Evolutionary conservation across 2,888 invertebrate species (phyloP), one percentile per base, ranked within the genome.

Genomic region (Campopleginae sp.): DNA sequence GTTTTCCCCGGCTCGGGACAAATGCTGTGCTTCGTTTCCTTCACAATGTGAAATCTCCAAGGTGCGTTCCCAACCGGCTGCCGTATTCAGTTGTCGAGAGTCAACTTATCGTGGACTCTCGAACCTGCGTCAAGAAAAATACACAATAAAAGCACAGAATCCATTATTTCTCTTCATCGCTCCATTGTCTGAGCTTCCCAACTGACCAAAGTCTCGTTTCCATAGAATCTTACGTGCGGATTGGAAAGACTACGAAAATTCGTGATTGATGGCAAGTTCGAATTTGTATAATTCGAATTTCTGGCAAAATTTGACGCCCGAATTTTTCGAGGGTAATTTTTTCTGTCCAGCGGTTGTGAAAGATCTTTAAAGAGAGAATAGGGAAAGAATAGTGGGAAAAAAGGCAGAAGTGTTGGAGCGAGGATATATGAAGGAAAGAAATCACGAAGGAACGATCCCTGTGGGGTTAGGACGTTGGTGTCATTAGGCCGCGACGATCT

Each of bases 401-500:
- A 88, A 74, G 44, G 48, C 77, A 80, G 58, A 75, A 23, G 70
- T 58, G 76, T 84, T 83, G 88, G 88, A 87, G 86, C 79, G 86
- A 83, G 72, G 81, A 77, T 51, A 68, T 68, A 81, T 65, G 85
- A 77, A 86, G 81, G 86, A 89, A 92, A 92, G 91, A 92, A 91
- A 91, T 91, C 91, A 89, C 89, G 91, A 90, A 87, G 87, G 89
- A 90, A 90, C 88, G 88, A 91, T 90, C 90, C 91, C 91, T 90
- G 88, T 91, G 91, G 92, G 91, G 90, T 90, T 89, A 88, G 75
- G 82, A 80, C 80, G 88, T 88, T 76, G 89, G 91, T 89, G 90
- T 91, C 92, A 92, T 92, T 92, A 92, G 92, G 89, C 90, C 80
- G 88, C 88, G 88, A 87, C 90, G 87, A 85, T 85, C 80, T 82